A percentile compares a stretch with the other conserved stretches of the same genome.
Conservation (phyloP, 2,797 vertebrate genomes). For the Mormyrus hasselquistii region DNA sequence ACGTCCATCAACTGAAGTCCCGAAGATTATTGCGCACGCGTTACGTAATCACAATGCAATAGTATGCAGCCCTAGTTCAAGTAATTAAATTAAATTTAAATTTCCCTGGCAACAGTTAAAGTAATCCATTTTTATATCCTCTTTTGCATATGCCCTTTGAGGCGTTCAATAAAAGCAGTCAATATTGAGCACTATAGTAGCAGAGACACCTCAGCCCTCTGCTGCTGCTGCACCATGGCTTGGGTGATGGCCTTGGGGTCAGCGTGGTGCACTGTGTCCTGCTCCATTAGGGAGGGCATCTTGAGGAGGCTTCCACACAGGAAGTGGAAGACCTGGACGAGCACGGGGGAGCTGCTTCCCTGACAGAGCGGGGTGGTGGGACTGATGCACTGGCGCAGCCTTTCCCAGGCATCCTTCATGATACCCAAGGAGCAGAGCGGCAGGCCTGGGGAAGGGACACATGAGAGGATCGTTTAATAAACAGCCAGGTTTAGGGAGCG, state of each 20-base stretch:
- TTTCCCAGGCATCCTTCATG: slow-evolving; percentile 74
- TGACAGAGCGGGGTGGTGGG: slow-evolving; percentile 46
- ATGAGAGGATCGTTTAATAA: background rate
- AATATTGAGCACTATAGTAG: background rate
- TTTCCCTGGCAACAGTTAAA: background rate
- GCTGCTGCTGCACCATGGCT: slow-evolving; percentile 70
- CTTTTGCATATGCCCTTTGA: background rate
- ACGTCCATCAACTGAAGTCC: background rate
- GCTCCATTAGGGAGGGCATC: slow-evolving; percentile 40
- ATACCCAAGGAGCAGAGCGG: slow-evolving; percentile 69
- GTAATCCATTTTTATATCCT: background rate
- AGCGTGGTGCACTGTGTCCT: slow-evolving; percentile 48
- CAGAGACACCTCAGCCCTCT: slow-evolving; percentile 66
- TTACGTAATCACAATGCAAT: background rate
- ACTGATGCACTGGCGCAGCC: slow-evolving; percentile 69
- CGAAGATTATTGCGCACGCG: background rate
- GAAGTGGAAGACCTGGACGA: slow-evolving; percentile 66
- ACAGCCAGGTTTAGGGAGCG: background rate
- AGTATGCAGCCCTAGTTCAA: background rate
- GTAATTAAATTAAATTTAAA: background rate
- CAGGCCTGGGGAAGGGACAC: slow-evolving; percentile 47
- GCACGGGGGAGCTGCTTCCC: slow-evolving; percentile 52
- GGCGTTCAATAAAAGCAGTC: background rate
- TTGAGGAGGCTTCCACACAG: slow-evolving; percentile 57
- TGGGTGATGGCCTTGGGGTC: slow-evolving; percentile 64